Base-by-base conservation (phyloP, 1,140 invertebrate genomes). In the Nymphalis io region DNA sequence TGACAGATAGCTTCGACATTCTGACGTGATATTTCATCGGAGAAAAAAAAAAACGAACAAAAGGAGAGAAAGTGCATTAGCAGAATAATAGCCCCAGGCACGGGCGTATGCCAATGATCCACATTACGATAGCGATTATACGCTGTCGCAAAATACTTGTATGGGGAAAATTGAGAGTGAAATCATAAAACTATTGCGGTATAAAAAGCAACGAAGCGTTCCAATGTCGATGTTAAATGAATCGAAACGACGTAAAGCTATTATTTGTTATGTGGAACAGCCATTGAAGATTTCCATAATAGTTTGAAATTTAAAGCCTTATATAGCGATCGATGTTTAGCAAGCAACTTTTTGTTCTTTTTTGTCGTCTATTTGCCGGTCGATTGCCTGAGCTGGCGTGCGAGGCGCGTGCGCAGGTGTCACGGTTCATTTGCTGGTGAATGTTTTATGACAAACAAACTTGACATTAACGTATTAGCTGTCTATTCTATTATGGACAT, bases 11-110 rank as follows among this genome's bases (percentile, higher is more conserved):
- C 75, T 72, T 57, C 70, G 71, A 81, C 74, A 67, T 72, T 75
- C 74, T 78, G 78, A 83, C 81, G 80, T 76, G 78, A 82, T 82
- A 79, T 84, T 76, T 76, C 74, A 77, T 70, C 73, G 74, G 58
- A 62, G 27, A 33, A 86, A 81, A 83, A 82, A 78, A 74, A 51
- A 51, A 72, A 23, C 58, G 70, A 83, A 88, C 84, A 88, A 88
- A 85, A 81, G 80, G 75, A 88, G 85, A 80, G 86, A 88, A 88
- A 88, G 86, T 82, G 74, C 67, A 72, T 71, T 72, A 74, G 62
- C 38, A 44, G 68, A 75, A 75, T 72, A 74, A 69, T 74, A 58
- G 63, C 67, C 58, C 64, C 6, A 51, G 65, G 64, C 63, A 60
- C 39, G 51, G 63, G 59, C 70, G 68, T 66, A 70, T 60, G 62